These are phyloP conservation scores for Bombus polaris DNA, from an alignment of 1,140 invertebrate genomes.

Conservation along the genomic window DNA sequence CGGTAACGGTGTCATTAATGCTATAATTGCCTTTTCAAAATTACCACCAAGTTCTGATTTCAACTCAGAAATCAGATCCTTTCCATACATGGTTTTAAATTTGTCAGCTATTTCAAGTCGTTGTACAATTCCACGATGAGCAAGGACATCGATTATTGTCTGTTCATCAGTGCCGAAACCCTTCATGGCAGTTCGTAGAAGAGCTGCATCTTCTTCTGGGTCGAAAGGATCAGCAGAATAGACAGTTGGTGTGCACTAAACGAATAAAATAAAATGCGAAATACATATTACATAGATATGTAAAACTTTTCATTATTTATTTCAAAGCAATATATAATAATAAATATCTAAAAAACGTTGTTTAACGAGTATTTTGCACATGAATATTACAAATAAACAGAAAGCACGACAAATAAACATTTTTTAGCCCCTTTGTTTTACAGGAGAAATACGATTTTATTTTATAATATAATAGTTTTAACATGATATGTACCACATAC, in stretches of 20 bases:
- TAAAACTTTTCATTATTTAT: too few species aligned
- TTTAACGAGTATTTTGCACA: too few species aligned
- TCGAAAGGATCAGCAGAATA: constrained; percentile 93
- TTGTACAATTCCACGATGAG: constrained; percentile 93
- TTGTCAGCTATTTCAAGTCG: constrained; percentile 94
- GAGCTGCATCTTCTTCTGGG: constrained; percentile 92
- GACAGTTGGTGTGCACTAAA: constrained; percentile 92
- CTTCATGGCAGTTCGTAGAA: constrained; percentile 96
- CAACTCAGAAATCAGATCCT: constrained; percentile 94
- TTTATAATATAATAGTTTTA: too few species aligned
- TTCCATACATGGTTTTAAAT: constrained; percentile 98
- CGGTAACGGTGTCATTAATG: constrained; percentile 92
- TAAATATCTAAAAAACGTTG: too few species aligned
- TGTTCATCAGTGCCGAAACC: constrained; percentile 96
- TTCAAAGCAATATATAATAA: too few species aligned
- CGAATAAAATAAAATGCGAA: background rate
- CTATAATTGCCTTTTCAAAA: constrained; percentile 93
- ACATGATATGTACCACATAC: too few species aligned
- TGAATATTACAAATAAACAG: too few species aligned
- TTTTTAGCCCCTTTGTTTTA: too few species aligned
- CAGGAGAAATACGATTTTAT: too few species aligned
- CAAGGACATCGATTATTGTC: constrained; percentile 94
- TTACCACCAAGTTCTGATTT: constrained; percentile 95
- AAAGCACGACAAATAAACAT: too few species aligned
- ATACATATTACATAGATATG: background rate